phyloP scores from a whole-genome alignment of 2,797 vertebrate genomes.

The Hozukius guyotensis region DNA sequence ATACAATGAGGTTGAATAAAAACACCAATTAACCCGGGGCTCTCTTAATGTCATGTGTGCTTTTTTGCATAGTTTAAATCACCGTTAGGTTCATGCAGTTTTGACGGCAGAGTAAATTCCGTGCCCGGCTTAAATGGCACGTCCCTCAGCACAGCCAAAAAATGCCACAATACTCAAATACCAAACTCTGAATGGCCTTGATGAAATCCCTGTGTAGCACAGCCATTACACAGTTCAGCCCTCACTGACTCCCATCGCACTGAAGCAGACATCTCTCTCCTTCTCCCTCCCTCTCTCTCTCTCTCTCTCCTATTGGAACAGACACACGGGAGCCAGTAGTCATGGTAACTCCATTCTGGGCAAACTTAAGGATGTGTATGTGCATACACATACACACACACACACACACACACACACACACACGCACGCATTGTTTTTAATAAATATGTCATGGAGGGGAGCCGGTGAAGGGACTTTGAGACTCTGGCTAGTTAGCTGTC shows the following conservation, averaged over 20 bases:
- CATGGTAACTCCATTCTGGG: conserved; percentile 81
- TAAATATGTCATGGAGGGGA: conserved; percentile 67
- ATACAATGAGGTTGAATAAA: conserved; percentile 19
- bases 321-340: conserved; percentile 79
- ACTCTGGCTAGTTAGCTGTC: conserved; percentile 36
- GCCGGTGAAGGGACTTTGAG: conserved; percentile 27
- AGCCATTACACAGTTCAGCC: conserved; percentile 71
- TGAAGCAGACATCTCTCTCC: conserved; percentile 47
- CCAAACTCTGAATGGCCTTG: conserved; percentile 78
- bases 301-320: conserved; percentile 56
- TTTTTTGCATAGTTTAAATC: conserved; percentile 37
- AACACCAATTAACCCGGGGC: conserved; percentile 2
- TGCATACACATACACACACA: conserved; percentile 19
- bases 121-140: conserved; percentile 48
- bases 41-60: conserved; percentile 19
- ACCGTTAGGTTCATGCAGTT: conserved; percentile 8
- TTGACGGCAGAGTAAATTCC: conserved; percentile 30
- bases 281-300: conserved; percentile 21
- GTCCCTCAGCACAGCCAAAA: conserved; percentile 57
- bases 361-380: conserved; percentile 77
- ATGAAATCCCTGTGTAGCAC: conserved; percentile 77
- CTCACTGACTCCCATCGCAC: conserved; percentile 47
- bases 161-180: conserved; percentile 63
- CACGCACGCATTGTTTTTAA: conserved; percentile 42
- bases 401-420: conserved; percentile 17